phyloP scores from a whole-genome alignment of 2,888 invertebrate species.

The Drosophila paranaensis region DNA sequence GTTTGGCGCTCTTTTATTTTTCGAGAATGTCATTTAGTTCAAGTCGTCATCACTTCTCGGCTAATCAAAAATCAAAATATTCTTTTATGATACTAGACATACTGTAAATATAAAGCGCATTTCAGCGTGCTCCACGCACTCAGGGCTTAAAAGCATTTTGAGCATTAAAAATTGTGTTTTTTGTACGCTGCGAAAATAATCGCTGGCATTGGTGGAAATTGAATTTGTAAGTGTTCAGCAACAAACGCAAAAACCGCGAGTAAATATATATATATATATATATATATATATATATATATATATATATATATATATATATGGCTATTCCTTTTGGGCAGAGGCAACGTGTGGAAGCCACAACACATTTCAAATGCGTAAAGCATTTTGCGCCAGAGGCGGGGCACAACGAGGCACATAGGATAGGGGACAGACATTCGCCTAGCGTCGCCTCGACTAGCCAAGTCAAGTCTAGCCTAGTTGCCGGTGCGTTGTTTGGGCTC shows the following conservation, averaged over 20 bases:
- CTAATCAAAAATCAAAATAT: constrained; percentile 5
- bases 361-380: constrained; percentile 70
- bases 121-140: not conserved
- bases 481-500: constrained; percentile 27
- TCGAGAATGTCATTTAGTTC: not conserved
- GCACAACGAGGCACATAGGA: not conserved
- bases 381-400: constrained; percentile 29
- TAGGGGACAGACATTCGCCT: constrained; percentile 4
- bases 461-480: constrained; percentile 22
- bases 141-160: constrained; percentile 35
- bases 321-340: constrained; percentile 24
- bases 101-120: constrained; percentile 1
- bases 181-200: constrained; percentile 48
- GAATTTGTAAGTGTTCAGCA: constrained; percentile 66
- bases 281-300: too few relatives aligned
- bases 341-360: constrained; percentile 54
- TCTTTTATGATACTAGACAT: not conserved
- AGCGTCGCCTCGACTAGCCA: constrained; percentile 6
- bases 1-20: too few relatives aligned
- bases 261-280: constrained; percentile 3
- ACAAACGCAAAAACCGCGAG: constrained; percentile 68
- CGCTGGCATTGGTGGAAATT: constrained; percentile 64
- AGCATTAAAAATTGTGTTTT: constrained; percentile 66
- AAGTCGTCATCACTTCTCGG: not conserved
- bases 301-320: not conserved